phyloP scores from a whole-genome alignment of 2,888 invertebrate species.

The Linyphia triangularis region DNA sequence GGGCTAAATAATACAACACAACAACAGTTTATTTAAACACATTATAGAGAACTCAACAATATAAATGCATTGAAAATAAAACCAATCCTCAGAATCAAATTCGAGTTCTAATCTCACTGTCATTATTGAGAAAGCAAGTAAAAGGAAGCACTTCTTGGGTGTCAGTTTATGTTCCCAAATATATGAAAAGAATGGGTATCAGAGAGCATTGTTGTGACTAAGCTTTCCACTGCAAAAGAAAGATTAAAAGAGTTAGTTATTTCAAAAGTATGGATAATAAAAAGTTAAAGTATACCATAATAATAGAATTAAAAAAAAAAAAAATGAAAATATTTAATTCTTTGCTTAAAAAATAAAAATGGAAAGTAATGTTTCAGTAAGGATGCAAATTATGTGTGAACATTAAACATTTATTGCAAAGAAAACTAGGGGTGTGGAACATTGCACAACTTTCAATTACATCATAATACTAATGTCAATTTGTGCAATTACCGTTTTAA shows the following conservation, averaged over 20 bases:
- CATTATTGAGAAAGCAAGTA: background rate
- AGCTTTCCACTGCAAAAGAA: slow-evolving; percentile 46
- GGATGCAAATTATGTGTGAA: background rate
- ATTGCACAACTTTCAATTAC: too few relatives aligned
- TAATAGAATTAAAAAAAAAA: background rate
- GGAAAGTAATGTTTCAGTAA: too few relatives aligned
- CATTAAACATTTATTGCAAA: background rate
- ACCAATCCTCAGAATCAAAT: too few relatives aligned
- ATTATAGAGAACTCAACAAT: too few relatives aligned
- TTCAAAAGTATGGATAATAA: background rate
- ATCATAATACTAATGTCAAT: too few relatives aligned
- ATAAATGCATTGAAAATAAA: too few relatives aligned
- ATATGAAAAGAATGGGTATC: slow-evolving; percentile 49
- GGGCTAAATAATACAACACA: too few relatives aligned
- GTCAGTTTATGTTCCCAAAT: slow-evolving; percentile 12
- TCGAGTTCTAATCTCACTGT: too few relatives aligned
- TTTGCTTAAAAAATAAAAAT: background rate
- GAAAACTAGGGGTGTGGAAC: too few relatives aligned
- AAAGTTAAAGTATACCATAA: background rate
- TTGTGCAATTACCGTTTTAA: too few relatives aligned
- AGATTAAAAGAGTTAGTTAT: background rate
- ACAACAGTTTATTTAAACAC: too few relatives aligned
- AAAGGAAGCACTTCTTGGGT: background rate
- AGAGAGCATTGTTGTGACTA: slow-evolving; percentile 46
- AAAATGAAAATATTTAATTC: too few relatives aligned